Conservation (phyloP, 2,888 invertebrate genomes). For the Athrips mouffetella region DNA sequence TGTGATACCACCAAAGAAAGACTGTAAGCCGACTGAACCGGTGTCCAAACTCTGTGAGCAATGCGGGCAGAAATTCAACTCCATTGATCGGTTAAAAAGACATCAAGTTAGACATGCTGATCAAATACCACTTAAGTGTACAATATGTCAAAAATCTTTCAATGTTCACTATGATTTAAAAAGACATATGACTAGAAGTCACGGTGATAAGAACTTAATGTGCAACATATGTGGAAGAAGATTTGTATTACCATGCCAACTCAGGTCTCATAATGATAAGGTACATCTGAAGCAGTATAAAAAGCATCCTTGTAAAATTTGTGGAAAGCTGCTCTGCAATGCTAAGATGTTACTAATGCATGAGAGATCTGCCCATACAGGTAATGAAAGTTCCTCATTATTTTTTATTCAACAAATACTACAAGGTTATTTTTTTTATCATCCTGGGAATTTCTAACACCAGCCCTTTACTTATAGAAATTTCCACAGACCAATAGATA, state of each 20-base stretch:
- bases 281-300: slow-evolving; percentile 51
- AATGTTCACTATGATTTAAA: too few species aligned
- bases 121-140: slow-evolving; percentile 48
- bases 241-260: slow-evolving; percentile 56
- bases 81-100: slow-evolving; percentile 40
- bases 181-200: not conserved
- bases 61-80: slow-evolving; percentile 56
- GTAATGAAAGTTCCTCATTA: slow-evolving; percentile 41
- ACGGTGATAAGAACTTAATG: slow-evolving; percentile 36
- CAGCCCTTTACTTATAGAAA: too few species aligned
- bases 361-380: slow-evolving; percentile 71
- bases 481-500: too few species aligned
- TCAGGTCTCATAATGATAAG: slow-evolving; percentile 49
- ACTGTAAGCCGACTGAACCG: slow-evolving; percentile 6
- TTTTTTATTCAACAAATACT: not conserved
- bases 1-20: not conserved
- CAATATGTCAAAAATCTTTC: slow-evolving; percentile 52
- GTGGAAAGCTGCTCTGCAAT: slow-evolving; percentile 61
- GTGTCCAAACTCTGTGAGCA: slow-evolving; percentile 48
- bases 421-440: too few species aligned
- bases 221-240: slow-evolving; percentile 55
- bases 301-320: slow-evolving; percentile 52
- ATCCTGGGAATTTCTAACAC: too few species aligned
- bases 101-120: slow-evolving; percentile 56
- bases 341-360: slow-evolving; percentile 63